Evolutionary conservation across 2,797 vertebrate genomes (phyloP).

Genomic region (Lutjanus argentimaculatus): DNA sequence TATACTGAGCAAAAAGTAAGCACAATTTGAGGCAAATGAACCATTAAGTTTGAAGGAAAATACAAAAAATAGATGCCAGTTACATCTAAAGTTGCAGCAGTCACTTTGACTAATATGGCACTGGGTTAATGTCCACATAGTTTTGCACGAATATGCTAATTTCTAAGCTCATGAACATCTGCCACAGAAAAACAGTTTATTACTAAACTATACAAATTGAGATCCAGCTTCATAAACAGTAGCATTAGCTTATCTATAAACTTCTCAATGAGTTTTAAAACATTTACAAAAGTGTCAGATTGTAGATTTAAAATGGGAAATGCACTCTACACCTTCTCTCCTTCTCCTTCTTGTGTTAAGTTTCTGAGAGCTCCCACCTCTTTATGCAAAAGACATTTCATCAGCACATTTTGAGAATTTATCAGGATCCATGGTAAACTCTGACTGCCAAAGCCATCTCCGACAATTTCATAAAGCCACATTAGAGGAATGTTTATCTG

Average conservation of each 20-base stretch:
- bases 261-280: conserved; percentile 39
- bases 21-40: not conserved
- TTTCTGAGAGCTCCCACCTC: conserved; percentile 54
- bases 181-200: not conserved
- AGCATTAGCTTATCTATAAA: conserved; percentile 40
- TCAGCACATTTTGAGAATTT: conserved; percentile 77
- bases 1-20: not conserved
- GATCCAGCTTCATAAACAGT: conserved; percentile 35
- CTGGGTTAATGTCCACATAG: conserved; percentile 5
- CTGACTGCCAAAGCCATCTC: conserved; percentile 52
- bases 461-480: conserved; percentile 57
- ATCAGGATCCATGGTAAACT: conserved; percentile 68
- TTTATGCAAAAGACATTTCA: conserved; percentile 71
- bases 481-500: conserved; percentile 59
- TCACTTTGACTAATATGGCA: conserved; percentile 11
- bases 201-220: not conserved
- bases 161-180: not conserved
- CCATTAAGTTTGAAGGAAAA: not conserved
- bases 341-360: conserved; percentile 34
- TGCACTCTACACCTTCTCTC: conserved; percentile 51
- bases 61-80: not conserved
- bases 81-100: conserved; percentile 1
- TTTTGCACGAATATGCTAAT: conserved; percentile 12
- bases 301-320: conserved; percentile 54
- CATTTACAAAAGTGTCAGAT: conserved; percentile 25